These are phyloP conservation scores for Leptestheria dahalacensis DNA, from an alignment of 1,140 invertebrate species.

Conservation along the genomic window DNA sequence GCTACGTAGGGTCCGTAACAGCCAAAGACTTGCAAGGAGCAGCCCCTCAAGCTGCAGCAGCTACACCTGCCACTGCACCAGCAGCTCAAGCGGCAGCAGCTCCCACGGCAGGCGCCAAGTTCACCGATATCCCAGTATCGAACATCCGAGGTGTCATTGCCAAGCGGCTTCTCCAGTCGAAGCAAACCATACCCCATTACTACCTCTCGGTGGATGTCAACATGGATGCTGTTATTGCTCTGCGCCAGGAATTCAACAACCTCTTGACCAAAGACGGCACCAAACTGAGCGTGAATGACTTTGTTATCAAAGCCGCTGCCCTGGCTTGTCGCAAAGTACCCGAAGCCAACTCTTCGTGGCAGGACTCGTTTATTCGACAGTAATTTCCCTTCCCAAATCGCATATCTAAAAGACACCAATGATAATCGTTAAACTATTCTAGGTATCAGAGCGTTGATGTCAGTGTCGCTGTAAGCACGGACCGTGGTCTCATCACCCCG, in stretches of 20 bases:
- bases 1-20: conserved; percentile 74
- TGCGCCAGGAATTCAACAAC: conserved; percentile 57
- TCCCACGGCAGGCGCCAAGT: conserved; percentile 33
- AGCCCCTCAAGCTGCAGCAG: conserved; percentile 23
- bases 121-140: conserved; percentile 67
- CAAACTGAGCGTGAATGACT: conserved; percentile 94
- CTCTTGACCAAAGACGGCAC: conserved; percentile 59
- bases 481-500: conserved; percentile 89
- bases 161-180: conserved; percentile 78
- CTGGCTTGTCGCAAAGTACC: conserved; percentile 83
- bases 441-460: conserved; percentile 84
- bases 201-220: conserved; percentile 77
- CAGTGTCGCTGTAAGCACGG: conserved; percentile 90
- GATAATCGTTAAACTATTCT: conserved; percentile 18
- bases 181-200: conserved; percentile 91
- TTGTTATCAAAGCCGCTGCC: conserved; percentile 90
- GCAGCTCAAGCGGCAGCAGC: conserved; percentile 24
- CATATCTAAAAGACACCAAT: too few relatives aligned
- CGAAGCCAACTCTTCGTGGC: conserved; percentile 89
- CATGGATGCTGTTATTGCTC: conserved; percentile 56
- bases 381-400: conserved; percentile 34
- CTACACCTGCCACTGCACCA: conserved; percentile 24
- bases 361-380: conserved; percentile 87
- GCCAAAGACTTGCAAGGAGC: conserved; percentile 56
- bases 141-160: conserved; percentile 83